Conservation (phyloP, 2,113 vertebrate genomes). For the Mirounga angustirostris region DNA sequence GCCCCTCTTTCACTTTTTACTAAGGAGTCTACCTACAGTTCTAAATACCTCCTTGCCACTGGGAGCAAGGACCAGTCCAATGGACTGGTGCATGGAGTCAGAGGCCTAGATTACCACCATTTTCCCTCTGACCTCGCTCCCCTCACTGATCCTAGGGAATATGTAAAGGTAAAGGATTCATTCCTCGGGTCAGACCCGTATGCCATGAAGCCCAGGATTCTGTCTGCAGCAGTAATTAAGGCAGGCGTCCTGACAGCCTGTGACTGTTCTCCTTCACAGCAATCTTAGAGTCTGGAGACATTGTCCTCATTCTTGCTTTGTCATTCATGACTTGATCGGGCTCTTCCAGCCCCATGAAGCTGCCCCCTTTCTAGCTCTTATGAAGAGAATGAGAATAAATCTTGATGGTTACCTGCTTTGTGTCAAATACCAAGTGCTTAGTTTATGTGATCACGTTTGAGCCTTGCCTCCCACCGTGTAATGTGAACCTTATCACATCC, state of each 20-base stretch:
- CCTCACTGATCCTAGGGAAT: not conserved
- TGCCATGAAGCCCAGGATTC: not conserved
- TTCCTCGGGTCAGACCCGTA: not conserved
- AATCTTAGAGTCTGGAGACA: not conserved
- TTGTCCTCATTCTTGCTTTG: not conserved
- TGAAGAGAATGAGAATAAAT: not conserved
- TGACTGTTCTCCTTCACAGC: not conserved
- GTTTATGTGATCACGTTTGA: not conserved
- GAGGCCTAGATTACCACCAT: not conserved
- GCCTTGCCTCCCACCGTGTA: not conserved
- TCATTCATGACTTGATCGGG: not conserved
- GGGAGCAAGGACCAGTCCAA: not conserved
- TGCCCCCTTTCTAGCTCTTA: not conserved
- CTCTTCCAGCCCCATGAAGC: not conserved
- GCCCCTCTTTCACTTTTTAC: not conserved
- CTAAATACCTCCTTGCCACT: not conserved
- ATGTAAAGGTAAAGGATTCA: not conserved
- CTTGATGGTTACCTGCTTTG: not conserved
- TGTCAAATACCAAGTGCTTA: not conserved
- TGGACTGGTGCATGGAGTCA: not conserved
- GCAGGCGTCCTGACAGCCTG: not conserved
- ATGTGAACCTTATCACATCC: not conserved
- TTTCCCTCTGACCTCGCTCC: not conserved
- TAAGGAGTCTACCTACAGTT: not conserved
- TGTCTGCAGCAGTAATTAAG: not conserved